Evolutionary conservation across 1,140 invertebrate species (phyloP).

Genomic region (Amphibalanus amphitrite): DNA sequence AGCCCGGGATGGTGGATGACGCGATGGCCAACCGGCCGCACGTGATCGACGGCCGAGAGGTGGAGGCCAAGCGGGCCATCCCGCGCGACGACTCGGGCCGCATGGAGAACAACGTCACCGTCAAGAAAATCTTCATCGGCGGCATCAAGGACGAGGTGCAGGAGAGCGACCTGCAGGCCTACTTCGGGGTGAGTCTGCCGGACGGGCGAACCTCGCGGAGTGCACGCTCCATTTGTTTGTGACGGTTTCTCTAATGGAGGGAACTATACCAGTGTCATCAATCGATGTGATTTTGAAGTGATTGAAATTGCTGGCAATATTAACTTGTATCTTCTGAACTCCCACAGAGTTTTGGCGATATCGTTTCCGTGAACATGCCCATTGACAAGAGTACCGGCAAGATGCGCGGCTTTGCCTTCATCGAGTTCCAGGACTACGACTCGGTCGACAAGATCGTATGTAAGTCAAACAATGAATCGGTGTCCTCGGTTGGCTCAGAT

Average conservation of each 20-base stretch:
- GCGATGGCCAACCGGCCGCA: constrained; percentile 34
- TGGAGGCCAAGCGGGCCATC: constrained; percentile 38
- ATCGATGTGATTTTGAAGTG: too few species aligned
- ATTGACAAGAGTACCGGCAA: constrained; percentile 79
- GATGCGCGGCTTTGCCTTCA: constrained; percentile 82
- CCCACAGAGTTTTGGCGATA: constrained; percentile 46
- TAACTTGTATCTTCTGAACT: too few species aligned
- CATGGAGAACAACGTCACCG: constrained; percentile 50
- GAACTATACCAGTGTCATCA: too few species aligned
- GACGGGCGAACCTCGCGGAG: too few species aligned
- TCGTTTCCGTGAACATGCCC: constrained; percentile 65
- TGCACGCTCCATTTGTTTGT: too few species aligned
- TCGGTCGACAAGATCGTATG: constrained; percentile 82
- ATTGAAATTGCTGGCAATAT: too few species aligned
- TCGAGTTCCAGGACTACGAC: constrained; percentile 92
- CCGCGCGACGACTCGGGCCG: constrained; percentile 48
- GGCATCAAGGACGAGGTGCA: constrained; percentile 51
- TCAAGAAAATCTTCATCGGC: constrained; percentile 81
- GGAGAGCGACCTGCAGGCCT: constrained; percentile 36
- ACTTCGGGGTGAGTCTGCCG: not conserved
- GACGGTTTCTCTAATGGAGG: too few species aligned
- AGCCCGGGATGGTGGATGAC: constrained; percentile 31
- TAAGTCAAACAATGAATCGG: too few species aligned
- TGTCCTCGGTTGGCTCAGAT: too few species aligned
- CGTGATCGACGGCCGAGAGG: constrained; percentile 34